Base-by-base conservation (phyloP, 2,113 vertebrate genomes). In the Ctenodactylus gundi region DNA sequence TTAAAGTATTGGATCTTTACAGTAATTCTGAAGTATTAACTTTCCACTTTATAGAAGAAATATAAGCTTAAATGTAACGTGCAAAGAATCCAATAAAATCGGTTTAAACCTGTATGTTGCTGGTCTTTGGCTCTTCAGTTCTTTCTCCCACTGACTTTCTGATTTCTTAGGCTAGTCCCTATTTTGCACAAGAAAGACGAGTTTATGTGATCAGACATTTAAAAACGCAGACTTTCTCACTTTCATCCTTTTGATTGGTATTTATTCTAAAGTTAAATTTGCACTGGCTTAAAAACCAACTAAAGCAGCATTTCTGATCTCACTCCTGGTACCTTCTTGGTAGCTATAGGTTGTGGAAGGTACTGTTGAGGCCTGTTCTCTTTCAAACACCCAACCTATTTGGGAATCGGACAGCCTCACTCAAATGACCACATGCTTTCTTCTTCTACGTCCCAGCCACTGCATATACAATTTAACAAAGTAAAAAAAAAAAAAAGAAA, bases 401-500 rank as follows among this genome's bases (percentile, higher is more conserved):
- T 25, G 91, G 49, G 81, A 96, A 87, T 85, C 58, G 88, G 46
- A 85, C 82, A 95, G 67, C 53, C n/a, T 75, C 60, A 39, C 80
- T 95, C 87, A 94, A 94, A 92, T 94, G 80, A 95, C 93, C 96
- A 96, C 86, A 89, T 0, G 53, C 91, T 94, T 77, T 58, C 64
- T 70, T 81, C 55, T 46, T 87, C 41, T 25, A 72, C 39, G 87
- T 46, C 73, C 25, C 85, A 90, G 29, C 58, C 76, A 67, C 53
- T 77, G 21, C 62, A 85, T 21, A 60, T n/a, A 53, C 72, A 89
- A 67, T 41, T 76, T 36, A 77, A 80, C 64, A n/a, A 76, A n/a
- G n/a, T n/a, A n/a, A n/a, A n/a, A n/a, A n/a, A n/a, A n/a, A n/a
- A n/a, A n/a, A n/a, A n/a, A n/a, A n/a, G n/a, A n/a, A n/a, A n/a